Evolutionary conservation across 2,888 invertebrate genomes (phyloP).

Genomic region (Cotesia congregata): DNA sequence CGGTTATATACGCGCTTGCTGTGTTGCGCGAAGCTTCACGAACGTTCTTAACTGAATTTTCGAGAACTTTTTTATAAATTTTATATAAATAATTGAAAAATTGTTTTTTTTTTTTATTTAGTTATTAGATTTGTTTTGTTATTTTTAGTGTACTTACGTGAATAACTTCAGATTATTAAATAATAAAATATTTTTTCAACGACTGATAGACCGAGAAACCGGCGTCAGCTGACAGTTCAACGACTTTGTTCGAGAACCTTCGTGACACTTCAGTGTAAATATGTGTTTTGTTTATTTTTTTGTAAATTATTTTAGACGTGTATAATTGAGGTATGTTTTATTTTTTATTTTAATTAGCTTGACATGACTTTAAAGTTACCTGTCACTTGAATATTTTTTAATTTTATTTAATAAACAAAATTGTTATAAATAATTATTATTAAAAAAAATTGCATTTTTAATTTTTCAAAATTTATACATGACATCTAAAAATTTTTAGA

Average conservation of each 20-base stretch:
- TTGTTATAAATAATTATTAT: no score
- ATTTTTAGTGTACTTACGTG: background rate
- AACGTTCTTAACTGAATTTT: background rate
- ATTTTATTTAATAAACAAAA: no score
- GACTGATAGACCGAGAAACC: background rate
- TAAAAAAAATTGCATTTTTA: no score
- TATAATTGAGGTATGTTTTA: background rate
- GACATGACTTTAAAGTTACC: no score
- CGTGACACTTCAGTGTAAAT: background rate
- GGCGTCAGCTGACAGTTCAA: background rate
- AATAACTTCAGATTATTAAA: background rate
- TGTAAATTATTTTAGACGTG: no score
- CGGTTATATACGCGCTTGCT: constrained; percentile 40
- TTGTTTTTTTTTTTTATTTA: background rate
- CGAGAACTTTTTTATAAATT: background rate
- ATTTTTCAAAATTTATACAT: no score
- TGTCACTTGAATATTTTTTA: no score
- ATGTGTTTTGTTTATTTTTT: background rate
- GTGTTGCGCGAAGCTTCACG: background rate
- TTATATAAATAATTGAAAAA: background rate
- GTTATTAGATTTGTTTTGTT: background rate
- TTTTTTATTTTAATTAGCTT: background rate
- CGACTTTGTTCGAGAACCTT: background rate
- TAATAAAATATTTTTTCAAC: background rate
- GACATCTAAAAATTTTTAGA: no score